Conservation (phyloP, 2,797 vertebrate genomes). For the Psittacula echo region DNA sequence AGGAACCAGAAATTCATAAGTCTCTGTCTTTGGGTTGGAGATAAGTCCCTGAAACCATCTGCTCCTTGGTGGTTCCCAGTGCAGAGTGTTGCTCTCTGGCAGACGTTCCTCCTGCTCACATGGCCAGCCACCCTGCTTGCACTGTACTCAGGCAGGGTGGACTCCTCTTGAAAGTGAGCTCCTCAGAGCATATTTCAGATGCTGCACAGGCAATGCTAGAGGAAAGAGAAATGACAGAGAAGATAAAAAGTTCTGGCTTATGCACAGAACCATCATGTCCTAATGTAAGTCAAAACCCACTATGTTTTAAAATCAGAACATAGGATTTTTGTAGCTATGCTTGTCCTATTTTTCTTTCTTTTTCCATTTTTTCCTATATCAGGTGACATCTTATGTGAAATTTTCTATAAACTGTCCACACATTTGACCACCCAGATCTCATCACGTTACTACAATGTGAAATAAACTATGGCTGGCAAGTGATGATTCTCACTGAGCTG, state of each 20-base stretch:
- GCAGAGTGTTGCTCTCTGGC: not conserved
- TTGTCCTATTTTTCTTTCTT: not conserved
- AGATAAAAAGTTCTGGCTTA: not conserved
- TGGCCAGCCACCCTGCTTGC: accelerated
- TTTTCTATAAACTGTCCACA: not conserved
- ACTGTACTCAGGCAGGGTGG: not conserved
- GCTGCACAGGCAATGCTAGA: not conserved
- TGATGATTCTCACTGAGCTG: not conserved
- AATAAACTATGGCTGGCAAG: not conserved
- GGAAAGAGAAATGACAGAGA: not conserved
- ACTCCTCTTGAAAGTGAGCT: not conserved
- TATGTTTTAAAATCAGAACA: not conserved
- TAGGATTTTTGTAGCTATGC: not conserved
- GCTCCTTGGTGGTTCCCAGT: not conserved
- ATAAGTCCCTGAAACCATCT: not conserved
- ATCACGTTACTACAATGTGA: not conserved
- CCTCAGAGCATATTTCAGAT: not conserved
- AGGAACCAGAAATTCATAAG: not conserved
- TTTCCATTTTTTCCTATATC: not conserved
- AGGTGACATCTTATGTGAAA: not conserved
- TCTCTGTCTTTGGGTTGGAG: not conserved
- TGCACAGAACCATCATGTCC: not conserved
- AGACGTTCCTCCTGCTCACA: not conserved
- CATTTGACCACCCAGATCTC: not conserved
- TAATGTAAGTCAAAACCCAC: not conserved